These are phyloP conservation scores for Conus canariensis DNA, from an alignment of 2,888 invertebrate species.

Conservation along the genomic window DNA sequence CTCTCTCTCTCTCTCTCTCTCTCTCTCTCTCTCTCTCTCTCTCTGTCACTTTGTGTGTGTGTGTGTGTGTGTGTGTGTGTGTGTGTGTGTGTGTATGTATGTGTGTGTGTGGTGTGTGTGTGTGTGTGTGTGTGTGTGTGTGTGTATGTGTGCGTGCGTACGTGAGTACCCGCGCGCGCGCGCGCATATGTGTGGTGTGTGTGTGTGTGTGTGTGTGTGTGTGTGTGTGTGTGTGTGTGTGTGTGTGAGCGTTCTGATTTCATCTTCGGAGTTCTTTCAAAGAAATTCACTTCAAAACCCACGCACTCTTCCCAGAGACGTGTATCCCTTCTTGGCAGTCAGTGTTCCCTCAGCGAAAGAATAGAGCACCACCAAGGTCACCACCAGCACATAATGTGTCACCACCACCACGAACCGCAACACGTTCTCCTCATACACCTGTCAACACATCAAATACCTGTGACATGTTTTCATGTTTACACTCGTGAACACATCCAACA, in stretches of 20 bases:
- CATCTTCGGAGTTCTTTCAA: not conserved
- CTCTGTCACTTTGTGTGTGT: not conserved
- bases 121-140: no score
- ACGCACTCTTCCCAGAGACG: not conserved
- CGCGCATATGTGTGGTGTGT: no score
- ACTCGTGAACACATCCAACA: not conserved
- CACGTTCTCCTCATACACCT: conserved; percentile 26
- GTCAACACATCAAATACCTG: not conserved
- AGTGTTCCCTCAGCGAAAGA: conserved; percentile 23
- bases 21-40: no score
- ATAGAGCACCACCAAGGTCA: conserved; percentile 38
- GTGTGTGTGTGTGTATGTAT: no score
- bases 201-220: no score
- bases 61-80: no score
- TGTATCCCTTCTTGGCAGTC: conserved; percentile 22
- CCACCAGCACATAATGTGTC: not conserved
- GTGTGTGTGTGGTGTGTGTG: no score
- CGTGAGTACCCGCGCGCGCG: no score
- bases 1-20: no score
- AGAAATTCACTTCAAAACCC: not conserved
- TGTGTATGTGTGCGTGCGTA: no score
- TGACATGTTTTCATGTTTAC: not conserved
- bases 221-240: no score
- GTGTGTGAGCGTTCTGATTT: no score
- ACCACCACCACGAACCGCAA: conserved; percentile 23